Base-by-base conservation (phyloP, 1,140 invertebrate genomes). In the Conopomorpha cramerella region DNA sequence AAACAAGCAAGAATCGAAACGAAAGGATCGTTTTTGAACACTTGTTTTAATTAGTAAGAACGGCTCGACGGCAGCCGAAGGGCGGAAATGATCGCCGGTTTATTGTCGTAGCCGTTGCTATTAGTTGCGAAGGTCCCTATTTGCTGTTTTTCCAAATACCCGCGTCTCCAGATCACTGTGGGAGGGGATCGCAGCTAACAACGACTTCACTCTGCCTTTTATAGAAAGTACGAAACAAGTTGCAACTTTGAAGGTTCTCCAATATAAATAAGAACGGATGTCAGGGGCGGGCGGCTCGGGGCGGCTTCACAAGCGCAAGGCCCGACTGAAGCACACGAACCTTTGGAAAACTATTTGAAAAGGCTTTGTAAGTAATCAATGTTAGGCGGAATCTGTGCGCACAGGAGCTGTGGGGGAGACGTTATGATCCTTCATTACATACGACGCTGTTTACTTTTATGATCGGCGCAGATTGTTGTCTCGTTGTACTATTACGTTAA, bases 271-370 rank as follows among this genome's bases (percentile, higher is more conserved):
- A 46, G 42, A 53, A 18, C 33, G 49, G 42, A 46, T 49, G 34
- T 41, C 11, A 4, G 28, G 33, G 44, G 49, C 47, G 45, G 39
- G 44, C 39, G 36, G 18, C 39, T 34, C 17, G 41, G 34, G 23
- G 38, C 38, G 38, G 45, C 32, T 45, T 48, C 43, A 38, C 33
- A 41, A 36, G 41, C 46, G 51, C 39, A 46, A 43, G 39, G 45
- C 45, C 38, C 16, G n/a, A 4, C 15, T 4, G 28, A 11, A 15
- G 4, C 28, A 35, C 32, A 34, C 37, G 48, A 52, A 41, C 50
- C 51, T 56, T 65, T 66, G 54, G 53, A 58, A 64, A 66, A 64
- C 65, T 66, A 70, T 70, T 66, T 65, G 62, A 58, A 59, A 48
- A 58, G 55, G 58, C 59, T 59, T 66, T 55, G 51, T 49, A 51